These are phyloP conservation scores for Acronicta psi DNA, from an alignment of 2,888 invertebrate species.

Conservation along the genomic window DNA sequence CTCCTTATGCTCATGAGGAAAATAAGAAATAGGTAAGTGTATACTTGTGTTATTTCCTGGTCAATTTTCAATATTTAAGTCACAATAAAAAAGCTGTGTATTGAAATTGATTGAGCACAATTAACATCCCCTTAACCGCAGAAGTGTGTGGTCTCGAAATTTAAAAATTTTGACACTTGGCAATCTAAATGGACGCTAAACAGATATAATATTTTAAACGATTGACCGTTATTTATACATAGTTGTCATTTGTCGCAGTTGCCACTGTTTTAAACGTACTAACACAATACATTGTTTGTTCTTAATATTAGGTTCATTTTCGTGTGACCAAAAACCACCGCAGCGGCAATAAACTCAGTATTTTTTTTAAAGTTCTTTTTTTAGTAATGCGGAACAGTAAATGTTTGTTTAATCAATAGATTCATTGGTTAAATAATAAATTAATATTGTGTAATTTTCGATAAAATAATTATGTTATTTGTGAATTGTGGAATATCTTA, in stretches of 20 bases:
- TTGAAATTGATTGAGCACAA: neutral
- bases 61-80: neutral
- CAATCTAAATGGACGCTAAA: conserved; percentile 33
- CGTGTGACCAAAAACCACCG: no score
- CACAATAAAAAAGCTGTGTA: neutral
- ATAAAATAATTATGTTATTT: no score
- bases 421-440: no score
- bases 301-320: neutral
- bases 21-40: no score
- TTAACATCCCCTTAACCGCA: conserved; percentile 30
- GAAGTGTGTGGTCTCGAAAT: conserved; percentile 36
- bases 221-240: conserved; percentile 1
- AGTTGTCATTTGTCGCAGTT: conserved; percentile 21
- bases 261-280: conserved; percentile 3
- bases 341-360: no score
- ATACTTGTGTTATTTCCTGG: neutral
- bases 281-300: conserved; percentile 7
- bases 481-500: no score
- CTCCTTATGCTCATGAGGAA: no score
- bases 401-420: no score
- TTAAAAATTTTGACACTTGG: conserved; percentile 24
- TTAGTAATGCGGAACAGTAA: no score
- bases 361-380: no score
- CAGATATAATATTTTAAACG: conserved; percentile 24
- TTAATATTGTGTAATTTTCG: no score